Evolutionary conservation across 2,113 vertebrate genomes (phyloP).

Genomic region (Chloropsis cyanopogon): DNA sequence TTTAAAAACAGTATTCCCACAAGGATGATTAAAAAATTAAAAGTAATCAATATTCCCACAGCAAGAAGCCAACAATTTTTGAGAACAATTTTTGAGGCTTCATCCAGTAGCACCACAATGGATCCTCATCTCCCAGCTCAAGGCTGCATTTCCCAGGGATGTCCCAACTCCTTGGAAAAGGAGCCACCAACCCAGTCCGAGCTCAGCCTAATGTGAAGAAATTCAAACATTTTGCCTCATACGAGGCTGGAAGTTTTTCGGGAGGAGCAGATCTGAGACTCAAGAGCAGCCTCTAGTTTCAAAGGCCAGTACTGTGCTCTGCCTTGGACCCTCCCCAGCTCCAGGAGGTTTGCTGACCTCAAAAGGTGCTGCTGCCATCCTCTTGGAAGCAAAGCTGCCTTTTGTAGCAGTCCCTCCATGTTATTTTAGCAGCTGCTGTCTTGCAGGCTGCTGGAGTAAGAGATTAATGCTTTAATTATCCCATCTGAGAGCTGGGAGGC

Average conservation of each 20-base stretch:
- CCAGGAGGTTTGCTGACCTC: background rate
- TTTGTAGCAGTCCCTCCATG: background rate
- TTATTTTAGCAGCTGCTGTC: constrained; percentile 57
- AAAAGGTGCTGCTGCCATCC: background rate
- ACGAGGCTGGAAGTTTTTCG: rapidly evolving
- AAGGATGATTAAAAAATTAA: background rate
- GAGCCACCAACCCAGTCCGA: background rate
- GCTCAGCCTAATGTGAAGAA: background rate
- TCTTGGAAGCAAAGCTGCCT: background rate
- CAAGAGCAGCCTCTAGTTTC: constrained; percentile 44
- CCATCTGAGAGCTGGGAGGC: constrained; percentile 50
- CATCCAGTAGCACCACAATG: rapidly evolving
- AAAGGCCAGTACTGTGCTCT: background rate
- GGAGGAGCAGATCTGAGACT: background rate
- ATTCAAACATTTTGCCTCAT: rapidly evolving
- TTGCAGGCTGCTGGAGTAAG: constrained; percentile 50
- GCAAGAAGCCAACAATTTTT: background rate
- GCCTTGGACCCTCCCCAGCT: background rate
- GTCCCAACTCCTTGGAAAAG: background rate
- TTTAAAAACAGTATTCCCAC: rapidly evolving
- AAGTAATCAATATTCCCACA: background rate
- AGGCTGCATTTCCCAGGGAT: background rate
- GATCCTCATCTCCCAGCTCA: background rate
- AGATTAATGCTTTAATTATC: constrained; percentile 72
- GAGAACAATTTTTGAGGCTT: background rate